These are phyloP conservation scores for Cuculus canorus DNA, from an alignment of 2,797 vertebrate species.

Conservation along the genomic window DNA sequence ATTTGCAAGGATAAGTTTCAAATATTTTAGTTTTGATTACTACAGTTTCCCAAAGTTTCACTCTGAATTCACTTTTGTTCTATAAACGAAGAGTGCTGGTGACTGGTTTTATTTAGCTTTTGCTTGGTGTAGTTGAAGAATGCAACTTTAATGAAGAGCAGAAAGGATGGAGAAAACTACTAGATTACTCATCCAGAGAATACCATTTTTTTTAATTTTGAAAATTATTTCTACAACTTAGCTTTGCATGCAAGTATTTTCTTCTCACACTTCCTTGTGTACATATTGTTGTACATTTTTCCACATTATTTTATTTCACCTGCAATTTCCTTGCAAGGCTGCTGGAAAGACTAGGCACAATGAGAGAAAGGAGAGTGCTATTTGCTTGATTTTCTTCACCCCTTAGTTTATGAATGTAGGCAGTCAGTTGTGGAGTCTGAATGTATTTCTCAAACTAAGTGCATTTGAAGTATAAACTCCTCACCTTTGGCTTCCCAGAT, in stretches of 20 bases:
- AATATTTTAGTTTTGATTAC: background rate
- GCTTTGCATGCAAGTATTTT: background rate
- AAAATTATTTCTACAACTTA: background rate
- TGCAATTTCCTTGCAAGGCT: background rate
- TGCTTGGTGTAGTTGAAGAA: background rate
- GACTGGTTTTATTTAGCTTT: background rate
- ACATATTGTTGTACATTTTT: background rate
- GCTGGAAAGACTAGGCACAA: background rate
- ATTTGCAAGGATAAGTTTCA: background rate
- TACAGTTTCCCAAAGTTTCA: background rate
- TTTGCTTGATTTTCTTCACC: background rate
- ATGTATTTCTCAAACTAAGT: background rate
- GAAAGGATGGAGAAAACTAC: background rate
- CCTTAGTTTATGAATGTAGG: background rate
- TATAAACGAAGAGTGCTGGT: rapidly evolving
- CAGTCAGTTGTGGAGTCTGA: background rate
- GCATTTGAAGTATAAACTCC: background rate
- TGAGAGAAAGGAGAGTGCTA: background rate
- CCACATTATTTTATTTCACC: background rate
- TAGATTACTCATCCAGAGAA: background rate
- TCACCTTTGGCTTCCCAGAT: background rate
- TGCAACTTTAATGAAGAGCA: background rate
- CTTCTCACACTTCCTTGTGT: background rate
- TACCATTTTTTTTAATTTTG: background rate
- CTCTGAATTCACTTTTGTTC: background rate